These are phyloP conservation scores for Laspeyria flexula DNA, from an alignment of 2,888 invertebrate genomes.

Conservation along the genomic window DNA sequence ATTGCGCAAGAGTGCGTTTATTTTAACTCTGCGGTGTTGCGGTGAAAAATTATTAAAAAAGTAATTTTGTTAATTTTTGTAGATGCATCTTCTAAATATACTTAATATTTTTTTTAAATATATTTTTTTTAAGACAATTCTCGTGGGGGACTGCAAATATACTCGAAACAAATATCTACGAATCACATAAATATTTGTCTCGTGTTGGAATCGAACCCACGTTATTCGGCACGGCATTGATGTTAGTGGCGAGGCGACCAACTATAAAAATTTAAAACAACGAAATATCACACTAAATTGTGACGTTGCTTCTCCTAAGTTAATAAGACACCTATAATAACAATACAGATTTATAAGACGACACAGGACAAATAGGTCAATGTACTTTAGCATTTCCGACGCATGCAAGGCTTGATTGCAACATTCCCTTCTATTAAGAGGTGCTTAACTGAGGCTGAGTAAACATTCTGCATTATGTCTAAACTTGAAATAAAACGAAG, in stretches of 20 bases:
- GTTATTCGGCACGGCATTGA: too few relatives aligned
- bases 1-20: constrained; percentile 1
- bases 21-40: not conserved
- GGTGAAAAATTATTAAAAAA: not conserved
- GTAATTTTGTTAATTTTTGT: not conserved
- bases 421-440: not conserved
- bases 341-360: not conserved
- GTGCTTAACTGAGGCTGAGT: not conserved
- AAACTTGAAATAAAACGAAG: not conserved
- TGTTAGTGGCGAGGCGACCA: too few relatives aligned
- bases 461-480: not conserved
- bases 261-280: too few relatives aligned
- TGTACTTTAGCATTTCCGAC: not conserved
- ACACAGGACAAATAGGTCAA: not conserved
- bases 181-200: too few relatives aligned
- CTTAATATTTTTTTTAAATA: too few relatives aligned
- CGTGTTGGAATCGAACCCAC: too few relatives aligned
- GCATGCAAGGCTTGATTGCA: not conserved
- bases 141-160: too few relatives aligned
- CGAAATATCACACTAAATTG: too few relatives aligned
- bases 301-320: not conserved
- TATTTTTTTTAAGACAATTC: too few relatives aligned
- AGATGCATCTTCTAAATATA: too few relatives aligned
- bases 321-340: not conserved
- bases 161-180: too few relatives aligned